Evolutionary conservation across 2,113 vertebrate species (phyloP), one percentile per base, ranked within the genome.

Genomic region (Actinemys pallida): DNA sequence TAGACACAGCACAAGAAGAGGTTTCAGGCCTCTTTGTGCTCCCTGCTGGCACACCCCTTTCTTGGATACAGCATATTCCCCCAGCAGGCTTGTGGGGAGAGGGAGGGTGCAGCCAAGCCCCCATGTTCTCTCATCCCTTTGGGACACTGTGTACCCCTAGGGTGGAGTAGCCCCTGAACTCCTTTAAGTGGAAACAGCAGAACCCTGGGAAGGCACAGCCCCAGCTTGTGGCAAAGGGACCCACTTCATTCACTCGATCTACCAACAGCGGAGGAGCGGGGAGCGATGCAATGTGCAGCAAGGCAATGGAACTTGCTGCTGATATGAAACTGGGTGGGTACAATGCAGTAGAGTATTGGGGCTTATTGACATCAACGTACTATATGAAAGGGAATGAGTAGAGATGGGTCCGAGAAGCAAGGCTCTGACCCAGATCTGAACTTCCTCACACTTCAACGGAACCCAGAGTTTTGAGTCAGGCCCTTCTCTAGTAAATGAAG

Each of bases 401-500:
- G 83, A 69, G 84, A 85, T 42, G 95, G 82, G 35, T 92, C 17
- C 14, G 49, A 94, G 52, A n/a, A 84, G 35, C 31, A 9, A n/a
- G 29, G n/a, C 65, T 16, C 6, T 9, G 35, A 0, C 0, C 5
- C 49, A 88, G 42, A 9, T 35, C 2, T 93, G 35, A 79, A 1
- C 16, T 27, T 50, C 62, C 82, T 72, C 35, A n/a, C 31, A 72
- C 53, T 27, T 91, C 29, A 47, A 50, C 35, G 24, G 45, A 88
- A 65, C 35, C 52, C 53, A 76, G 84, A 45, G 80, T 22, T 35
- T 72, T 0, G 0, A 75, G 4, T 52, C 5, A 0, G 82, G 35
- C 52, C 72, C 17, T 1, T 10, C 12, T 27, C 29, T 17, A 50
- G 56, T 81, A 47, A 75, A 75, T 62, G 62, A 54, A n/a, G 83